Evolutionary conservation across 2,797 vertebrate genomes (phyloP).

Genomic region (Avahi laniger): DNA sequence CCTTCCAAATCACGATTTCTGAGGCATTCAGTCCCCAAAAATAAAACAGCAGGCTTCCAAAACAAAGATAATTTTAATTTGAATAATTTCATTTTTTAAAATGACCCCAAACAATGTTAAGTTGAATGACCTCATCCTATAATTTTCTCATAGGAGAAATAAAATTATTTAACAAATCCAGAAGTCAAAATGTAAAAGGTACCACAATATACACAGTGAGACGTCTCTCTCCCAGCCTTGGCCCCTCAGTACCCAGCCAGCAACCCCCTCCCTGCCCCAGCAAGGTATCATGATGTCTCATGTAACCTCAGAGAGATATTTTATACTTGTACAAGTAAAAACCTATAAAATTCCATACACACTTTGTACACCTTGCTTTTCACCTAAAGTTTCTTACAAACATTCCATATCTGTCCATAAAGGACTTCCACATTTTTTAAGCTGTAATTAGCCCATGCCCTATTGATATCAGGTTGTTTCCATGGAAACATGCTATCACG

Average conservation of each 20-base stretch:
- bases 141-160: neutral
- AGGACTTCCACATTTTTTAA: neutral
- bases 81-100: neutral
- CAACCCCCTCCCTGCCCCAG: neutral
- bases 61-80: neutral
- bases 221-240: neutral
- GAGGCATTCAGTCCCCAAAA: neutral
- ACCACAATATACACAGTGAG: neutral
- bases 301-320: neutral
- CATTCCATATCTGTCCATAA: neutral
- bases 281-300: neutral
- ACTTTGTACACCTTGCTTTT: neutral
- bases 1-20: neutral
- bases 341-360: neutral
- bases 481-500: neutral
- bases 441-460: neutral
- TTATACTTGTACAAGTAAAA: neutral
- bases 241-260: neutral
- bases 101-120: neutral
- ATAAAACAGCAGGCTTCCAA: neutral
- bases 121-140: neutral
- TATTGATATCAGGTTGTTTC: neutral
- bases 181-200: neutral
- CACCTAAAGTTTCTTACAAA: neutral
- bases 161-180: neutral